Base-by-base conservation (phyloP, 2,113 vertebrate genomes). In the Halcyon malimbica region DNA sequence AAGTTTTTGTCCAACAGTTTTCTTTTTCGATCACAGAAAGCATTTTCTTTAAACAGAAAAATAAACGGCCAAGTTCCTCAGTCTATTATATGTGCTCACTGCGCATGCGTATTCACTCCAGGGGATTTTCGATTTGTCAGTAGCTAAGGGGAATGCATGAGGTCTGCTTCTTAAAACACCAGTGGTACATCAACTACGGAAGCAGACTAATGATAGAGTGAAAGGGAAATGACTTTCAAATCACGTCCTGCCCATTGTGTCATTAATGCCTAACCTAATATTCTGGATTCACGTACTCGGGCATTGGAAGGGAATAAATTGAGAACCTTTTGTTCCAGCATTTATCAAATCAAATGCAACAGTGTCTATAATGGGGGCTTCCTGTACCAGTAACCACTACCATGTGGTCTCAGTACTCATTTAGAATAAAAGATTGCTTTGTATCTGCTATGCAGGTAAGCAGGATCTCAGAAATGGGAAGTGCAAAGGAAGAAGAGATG, bases 191-290 rank as follows among this genome's bases (percentile, higher is more conserved):
- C 89, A 93, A 23, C 64, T 65, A 64, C 0, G 0, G 73, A 26
- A 73, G 44, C 69, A 89, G 26, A 75, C 33, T 83, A 62, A 88
- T 81, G 84, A 53, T 10, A 93, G 37, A 68, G 51, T 31, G 70
- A 77, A 90, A 82, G 33, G 87, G 51, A 96, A 94, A 75, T 87
- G 0, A 86, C 28, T 89, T 77, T 44, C 57, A 93, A 81, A 92
- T 85, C 73, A 62, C 78, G 68, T 89, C 65, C 64, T 82, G 54
- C 59, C 79, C 56, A 33, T 41, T 71, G 29, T 71, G 74, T 71
- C 80, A 46, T 91, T 96, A 85, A 64, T 44, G 50, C 70, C 74
- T 89, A 89, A 94, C 89, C 41, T 82, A 64, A 92, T 96, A 92
- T 77, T 85, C 69, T 76, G 56, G 23, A 50, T 82, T 90, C 60